These are phyloP conservation scores for Andrena fulva DNA, from an alignment of 2,888 invertebrate species.

Conservation along the genomic window DNA sequence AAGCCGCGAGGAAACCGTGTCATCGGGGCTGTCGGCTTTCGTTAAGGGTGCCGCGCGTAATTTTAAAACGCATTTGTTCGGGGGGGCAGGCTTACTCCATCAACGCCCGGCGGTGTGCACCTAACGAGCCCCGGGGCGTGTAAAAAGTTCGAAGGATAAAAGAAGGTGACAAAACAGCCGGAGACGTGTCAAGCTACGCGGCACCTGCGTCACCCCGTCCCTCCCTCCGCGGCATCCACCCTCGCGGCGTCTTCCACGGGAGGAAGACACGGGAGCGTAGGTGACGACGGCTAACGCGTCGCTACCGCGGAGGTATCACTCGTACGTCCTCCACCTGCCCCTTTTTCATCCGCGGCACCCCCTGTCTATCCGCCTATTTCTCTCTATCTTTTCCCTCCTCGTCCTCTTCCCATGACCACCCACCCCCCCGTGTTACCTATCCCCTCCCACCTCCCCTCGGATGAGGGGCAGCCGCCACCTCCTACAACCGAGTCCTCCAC, in stretches of 20 bases:
- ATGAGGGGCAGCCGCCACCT: constrained; percentile 32
- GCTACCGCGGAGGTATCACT: constrained; percentile 13
- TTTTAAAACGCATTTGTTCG: constrained; percentile 70
- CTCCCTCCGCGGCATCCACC: neutral
- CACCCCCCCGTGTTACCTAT: constrained; percentile 46
- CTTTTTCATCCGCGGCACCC: constrained; percentile 32
- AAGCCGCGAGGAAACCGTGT: constrained; percentile 19
- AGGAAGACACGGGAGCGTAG: constrained; percentile 18
- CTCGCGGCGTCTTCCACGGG: constrained; percentile 9
- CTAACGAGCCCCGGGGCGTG: constrained; percentile 68
- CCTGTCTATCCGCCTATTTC: constrained; percentile 40
- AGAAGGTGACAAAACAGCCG: constrained; percentile 75
- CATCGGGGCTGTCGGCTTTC: constrained; percentile 19
- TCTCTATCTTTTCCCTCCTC: constrained; percentile 56
- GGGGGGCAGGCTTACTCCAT: constrained; percentile 68
- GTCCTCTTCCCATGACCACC: constrained; percentile 25
- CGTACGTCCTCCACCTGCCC: constrained; percentile 16
- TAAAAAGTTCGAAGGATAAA: constrained; percentile 73
- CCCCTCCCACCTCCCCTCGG: constrained; percentile 37
- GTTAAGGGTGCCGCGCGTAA: constrained; percentile 31
- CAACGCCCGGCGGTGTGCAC: constrained; percentile 65
- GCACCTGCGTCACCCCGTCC: constrained; percentile 75
- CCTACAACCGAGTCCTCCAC: constrained; percentile 24
- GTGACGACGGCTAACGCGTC: constrained; percentile 57
- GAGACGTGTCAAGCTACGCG: constrained; percentile 79